Evolutionary conservation across 1,140 invertebrate genomes (phyloP).

Genomic region (Maconellicoccus hirsutus): DNA sequence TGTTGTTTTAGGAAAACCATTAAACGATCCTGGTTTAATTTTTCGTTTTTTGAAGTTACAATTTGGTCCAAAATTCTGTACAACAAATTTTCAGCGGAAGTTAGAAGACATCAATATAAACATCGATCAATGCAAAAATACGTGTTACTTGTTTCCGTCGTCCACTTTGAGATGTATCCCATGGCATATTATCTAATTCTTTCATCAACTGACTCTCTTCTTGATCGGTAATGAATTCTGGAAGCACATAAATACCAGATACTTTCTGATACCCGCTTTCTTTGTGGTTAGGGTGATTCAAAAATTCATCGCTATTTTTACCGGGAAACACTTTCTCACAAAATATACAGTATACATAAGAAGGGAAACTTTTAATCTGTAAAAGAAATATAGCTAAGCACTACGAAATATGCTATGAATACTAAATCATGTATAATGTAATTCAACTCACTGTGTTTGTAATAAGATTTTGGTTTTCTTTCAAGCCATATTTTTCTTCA

Average conservation of each 20-base stretch:
- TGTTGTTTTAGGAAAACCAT: slow-evolving; percentile 75
- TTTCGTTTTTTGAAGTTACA: slow-evolving; percentile 95
- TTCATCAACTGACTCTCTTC: slow-evolving; percentile 59
- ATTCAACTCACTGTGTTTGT: not conserved
- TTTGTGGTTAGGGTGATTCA: slow-evolving; percentile 52
- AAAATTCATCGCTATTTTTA: slow-evolving; percentile 47
- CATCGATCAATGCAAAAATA: too few species aligned
- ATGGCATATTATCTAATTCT: slow-evolving; percentile 66
- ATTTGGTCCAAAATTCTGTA: slow-evolving; percentile 91
- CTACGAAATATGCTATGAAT: slow-evolving; percentile 12
- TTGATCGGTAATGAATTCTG: slow-evolving; percentile 57
- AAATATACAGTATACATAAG: slow-evolving; percentile 60
- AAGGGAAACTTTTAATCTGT: slow-evolving; percentile 18
- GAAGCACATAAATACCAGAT: slow-evolving; percentile 53
- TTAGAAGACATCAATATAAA: slow-evolving; percentile 26
- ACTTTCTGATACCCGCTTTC: slow-evolving; percentile 31
- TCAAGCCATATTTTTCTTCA: slow-evolving; percentile 52
- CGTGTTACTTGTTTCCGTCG: slow-evolving; percentile 69
- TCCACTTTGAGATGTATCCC: slow-evolving; percentile 90
- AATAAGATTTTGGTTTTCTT: not conserved
- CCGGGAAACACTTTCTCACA: slow-evolving; percentile 64
- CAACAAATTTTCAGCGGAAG: slow-evolving; percentile 24
- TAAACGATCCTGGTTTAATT: slow-evolving; percentile 62
- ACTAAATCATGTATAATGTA: not conserved
- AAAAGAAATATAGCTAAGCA: slow-evolving; percentile 24